These are phyloP conservation scores for Phorcus lineatus DNA, from an alignment of 2,888 invertebrate genomes.

Conservation along the genomic window DNA sequence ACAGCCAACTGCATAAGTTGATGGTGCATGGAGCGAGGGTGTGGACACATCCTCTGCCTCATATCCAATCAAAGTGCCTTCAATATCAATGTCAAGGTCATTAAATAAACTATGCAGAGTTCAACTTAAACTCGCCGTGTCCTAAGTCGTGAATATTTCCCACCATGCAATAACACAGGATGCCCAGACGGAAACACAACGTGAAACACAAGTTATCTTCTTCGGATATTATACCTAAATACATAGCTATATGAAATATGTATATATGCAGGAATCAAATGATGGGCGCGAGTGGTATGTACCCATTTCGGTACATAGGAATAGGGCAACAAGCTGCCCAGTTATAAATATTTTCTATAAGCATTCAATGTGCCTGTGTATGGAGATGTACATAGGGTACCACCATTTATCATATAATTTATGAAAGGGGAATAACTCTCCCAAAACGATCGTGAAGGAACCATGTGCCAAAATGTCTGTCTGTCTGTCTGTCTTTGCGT, in stretches of 20 bases:
- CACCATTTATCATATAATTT: conserved; percentile 17
- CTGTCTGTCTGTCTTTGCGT: too few species aligned
- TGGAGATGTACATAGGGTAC: conserved; percentile 10
- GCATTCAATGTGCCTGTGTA: conserved; percentile 6
- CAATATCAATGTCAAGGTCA: conserved; percentile 12
- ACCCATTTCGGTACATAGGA: neutral
- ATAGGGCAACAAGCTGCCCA: conserved; percentile 11
- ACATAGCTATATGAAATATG: conserved; percentile 22
- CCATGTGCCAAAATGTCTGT: too few species aligned
- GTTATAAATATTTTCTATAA: conserved; percentile 15
- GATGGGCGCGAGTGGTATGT: neutral
- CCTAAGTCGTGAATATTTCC: neutral
- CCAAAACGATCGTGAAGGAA: too few species aligned
- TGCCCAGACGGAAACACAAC: conserved; percentile 5
- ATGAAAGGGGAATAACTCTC: neutral
- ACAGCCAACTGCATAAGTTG: neutral
- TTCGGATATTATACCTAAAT: neutral
- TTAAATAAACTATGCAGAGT: conserved; percentile 11
- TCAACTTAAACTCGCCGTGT: neutral
- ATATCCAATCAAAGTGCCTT: conserved; percentile 15
- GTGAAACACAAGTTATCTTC: neutral
- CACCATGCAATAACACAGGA: conserved; percentile 16
- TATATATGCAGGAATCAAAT: conserved; percentile 13
- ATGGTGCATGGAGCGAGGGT: neutral
- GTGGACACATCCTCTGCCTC: neutral